These are phyloP conservation scores for Campylorhamphus procurvoides DNA, from an alignment of 2,113 vertebrate genomes.

Conservation along the genomic window DNA sequence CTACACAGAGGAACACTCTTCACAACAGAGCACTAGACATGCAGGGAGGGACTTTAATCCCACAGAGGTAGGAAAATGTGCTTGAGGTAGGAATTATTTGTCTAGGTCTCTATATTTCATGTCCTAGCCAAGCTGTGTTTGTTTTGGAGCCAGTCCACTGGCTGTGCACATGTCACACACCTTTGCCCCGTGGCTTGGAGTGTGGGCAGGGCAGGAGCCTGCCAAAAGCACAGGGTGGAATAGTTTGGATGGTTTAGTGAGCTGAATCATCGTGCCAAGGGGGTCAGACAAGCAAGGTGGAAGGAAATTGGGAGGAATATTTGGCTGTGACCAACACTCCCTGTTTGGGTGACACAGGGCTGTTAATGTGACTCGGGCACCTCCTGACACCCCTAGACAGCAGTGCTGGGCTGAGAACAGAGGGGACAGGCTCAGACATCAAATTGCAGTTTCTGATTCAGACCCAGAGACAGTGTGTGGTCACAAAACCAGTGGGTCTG, in stretches of 20 bases:
- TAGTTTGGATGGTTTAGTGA: neutral
- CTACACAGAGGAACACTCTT: neutral
- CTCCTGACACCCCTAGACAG: neutral
- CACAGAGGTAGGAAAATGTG: neutral
- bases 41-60: neutral
- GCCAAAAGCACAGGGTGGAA: neutral
- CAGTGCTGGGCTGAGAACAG: neutral
- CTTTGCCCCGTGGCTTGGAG: neutral
- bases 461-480: neutral
- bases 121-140: neutral
- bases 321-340: fast-evolving
- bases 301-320: neutral
- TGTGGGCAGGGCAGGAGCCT: neutral
- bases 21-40: neutral
- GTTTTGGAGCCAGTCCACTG: neutral
- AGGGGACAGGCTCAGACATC: neutral
- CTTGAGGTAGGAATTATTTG: neutral
- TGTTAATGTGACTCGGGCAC: neutral
- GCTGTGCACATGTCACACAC: neutral
- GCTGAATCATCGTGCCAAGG: neutral
- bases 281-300: neutral
- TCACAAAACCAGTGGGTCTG: neutral
- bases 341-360: neutral
- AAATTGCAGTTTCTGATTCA: neutral
- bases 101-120: neutral